A percentile compares a stretch with the other conserved stretches of the same genome.
Conservation (phyloP, 1,140 invertebrate genomes). For the Drosophila arizonae region DNA sequence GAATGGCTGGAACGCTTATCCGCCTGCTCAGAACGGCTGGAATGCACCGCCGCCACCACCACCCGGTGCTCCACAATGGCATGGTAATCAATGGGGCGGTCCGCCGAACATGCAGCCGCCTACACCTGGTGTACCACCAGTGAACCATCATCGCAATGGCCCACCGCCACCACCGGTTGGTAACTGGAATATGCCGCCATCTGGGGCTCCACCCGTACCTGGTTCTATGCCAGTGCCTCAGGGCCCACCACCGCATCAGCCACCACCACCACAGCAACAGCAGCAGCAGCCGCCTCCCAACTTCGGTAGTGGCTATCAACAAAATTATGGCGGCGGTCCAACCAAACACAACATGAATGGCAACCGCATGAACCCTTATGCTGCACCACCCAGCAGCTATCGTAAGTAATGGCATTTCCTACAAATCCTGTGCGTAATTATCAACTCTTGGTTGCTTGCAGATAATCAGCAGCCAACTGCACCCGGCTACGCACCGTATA, state of each 20-base stretch:
- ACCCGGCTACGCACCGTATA: constrained; percentile 58
- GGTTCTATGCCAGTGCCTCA: constrained; percentile 63
- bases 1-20: constrained; percentile 67
- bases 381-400: constrained; percentile 64
- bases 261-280: constrained; percentile 55
- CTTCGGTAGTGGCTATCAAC: constrained; percentile 90
- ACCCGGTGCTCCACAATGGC: constrained; percentile 72
- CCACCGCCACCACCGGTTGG: constrained; percentile 78
- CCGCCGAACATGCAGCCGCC: constrained; percentile 75
- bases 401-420: constrained; percentile 40
- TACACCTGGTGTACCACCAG: constrained; percentile 57
- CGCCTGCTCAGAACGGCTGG: constrained; percentile 64
- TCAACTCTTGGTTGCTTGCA: background rate
- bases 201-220: constrained; percentile 61
- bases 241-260: constrained; percentile 64
- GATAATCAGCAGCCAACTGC: constrained; percentile 55
- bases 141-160: constrained; percentile 69
- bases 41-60: constrained; percentile 70
- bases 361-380: constrained; percentile 84
- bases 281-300: constrained; percentile 82
- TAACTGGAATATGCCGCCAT: constrained; percentile 82
- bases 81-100: constrained; percentile 73
- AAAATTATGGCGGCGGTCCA: constrained; percentile 88
- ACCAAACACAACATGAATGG: constrained; percentile 85
- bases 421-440: background rate